Evolutionary conservation across 2,888 invertebrate species (phyloP).

Genomic region (Hydrotaea diabolus): DNA sequence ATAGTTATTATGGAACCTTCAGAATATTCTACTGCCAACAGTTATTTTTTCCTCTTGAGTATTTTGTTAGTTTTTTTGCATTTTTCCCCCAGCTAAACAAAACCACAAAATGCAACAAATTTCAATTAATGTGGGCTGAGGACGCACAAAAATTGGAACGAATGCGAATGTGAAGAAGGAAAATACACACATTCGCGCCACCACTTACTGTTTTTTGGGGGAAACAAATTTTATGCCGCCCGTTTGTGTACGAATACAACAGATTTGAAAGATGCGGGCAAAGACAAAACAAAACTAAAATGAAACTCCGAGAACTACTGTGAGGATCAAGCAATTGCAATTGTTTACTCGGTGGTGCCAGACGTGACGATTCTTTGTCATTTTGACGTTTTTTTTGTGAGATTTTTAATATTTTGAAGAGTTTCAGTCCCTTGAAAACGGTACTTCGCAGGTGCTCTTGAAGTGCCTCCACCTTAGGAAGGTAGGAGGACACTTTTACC

Average conservation of each 20-base stretch:
- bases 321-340: constrained; percentile 10
- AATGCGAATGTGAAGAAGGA: neutral
- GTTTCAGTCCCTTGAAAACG: no score
- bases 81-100: neutral
- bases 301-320: neutral
- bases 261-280: constrained; percentile 58
- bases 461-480: no score
- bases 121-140: constrained; percentile 58
- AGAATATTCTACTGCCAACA: neutral
- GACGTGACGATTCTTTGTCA: no score
- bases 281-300: constrained; percentile 32
- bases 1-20: no score
- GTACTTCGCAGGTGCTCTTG: no score
- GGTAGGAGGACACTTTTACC: no score
- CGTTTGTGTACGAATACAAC: neutral
- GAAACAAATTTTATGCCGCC: constrained; percentile 2
- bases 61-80: neutral
- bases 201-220: neutral
- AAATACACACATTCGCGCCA: constrained; percentile 11
- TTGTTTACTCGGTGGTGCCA: no score
- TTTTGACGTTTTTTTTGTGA: no score
- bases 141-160: constrained; percentile 35
- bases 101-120: constrained; percentile 38
- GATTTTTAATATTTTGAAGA: no score
- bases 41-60: neutral